Conservation (phyloP, 2,797 vertebrate genomes). For the Anableps anableps region DNA sequence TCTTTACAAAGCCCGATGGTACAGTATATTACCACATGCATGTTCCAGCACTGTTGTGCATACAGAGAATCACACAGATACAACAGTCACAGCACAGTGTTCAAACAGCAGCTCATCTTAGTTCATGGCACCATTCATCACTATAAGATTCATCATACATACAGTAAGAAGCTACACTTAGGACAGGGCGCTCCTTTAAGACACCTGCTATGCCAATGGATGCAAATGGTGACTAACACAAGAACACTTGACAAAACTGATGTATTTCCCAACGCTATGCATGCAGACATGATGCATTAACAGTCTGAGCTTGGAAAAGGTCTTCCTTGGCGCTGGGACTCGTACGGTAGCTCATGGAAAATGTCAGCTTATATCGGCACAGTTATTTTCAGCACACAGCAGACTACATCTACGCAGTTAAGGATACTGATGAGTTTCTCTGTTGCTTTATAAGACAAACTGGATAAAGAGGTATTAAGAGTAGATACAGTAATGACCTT, state of each 20-base stretch:
- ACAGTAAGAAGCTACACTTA: slow-evolving; percentile 50
- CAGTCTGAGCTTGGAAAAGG: slow-evolving; percentile 58
- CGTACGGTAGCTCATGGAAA: slow-evolving; percentile 67
- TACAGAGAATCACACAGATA: slow-evolving; percentile 58
- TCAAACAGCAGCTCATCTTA: slow-evolving; percentile 41
- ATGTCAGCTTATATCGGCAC: slow-evolving; percentile 73
- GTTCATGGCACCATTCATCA: slow-evolving; percentile 54
- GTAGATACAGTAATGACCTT: slow-evolving; percentile 73
- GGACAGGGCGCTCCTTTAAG: slow-evolving; percentile 61
- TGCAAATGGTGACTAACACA: slow-evolving; percentile 45
- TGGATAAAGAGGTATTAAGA: slow-evolving; percentile 77
- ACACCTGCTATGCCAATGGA: slow-evolving; percentile 63
- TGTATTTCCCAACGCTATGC: slow-evolving; percentile 50
- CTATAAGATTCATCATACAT: slow-evolving; percentile 38
- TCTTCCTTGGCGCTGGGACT: slow-evolving; percentile 65
- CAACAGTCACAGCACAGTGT: slow-evolving; percentile 52
- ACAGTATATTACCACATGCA: slow-evolving; percentile 70
- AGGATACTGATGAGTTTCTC: slow-evolving; percentile 65
- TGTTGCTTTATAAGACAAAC: slow-evolving; percentile 75
- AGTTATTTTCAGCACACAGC: slow-evolving; percentile 55
- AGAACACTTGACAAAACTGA: slow-evolving; percentile 43
- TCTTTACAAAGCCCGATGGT: slow-evolving; percentile 63
- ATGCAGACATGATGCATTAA: slow-evolving; percentile 63
- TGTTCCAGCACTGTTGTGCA: slow-evolving; percentile 65
- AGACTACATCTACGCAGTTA: slow-evolving; percentile 67